Evolutionary conservation across 1,140 invertebrate genomes (phyloP).

Genomic region (Papilio polytes): DNA sequence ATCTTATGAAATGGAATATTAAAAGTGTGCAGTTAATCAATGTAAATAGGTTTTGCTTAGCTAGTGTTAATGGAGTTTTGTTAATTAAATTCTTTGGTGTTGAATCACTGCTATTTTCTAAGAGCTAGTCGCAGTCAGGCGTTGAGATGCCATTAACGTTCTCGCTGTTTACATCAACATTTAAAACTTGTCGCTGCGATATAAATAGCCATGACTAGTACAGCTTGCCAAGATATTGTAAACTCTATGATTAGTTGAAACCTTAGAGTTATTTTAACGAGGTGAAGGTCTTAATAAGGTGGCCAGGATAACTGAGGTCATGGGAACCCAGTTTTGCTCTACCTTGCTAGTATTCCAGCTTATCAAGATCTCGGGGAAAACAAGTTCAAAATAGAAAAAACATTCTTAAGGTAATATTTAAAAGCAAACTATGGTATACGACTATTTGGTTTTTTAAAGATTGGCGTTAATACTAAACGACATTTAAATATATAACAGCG

Average conservation of each 20-base stretch:
- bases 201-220: slow-evolving; percentile 59
- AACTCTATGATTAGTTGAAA: slow-evolving; percentile 15
- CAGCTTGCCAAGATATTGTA: slow-evolving; percentile 12
- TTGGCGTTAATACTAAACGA: too few relatives aligned
- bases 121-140: slow-evolving; percentile 2
- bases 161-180: slow-evolving; percentile 44
- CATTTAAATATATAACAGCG: too few relatives aligned
- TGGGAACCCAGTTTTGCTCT: slow-evolving; percentile 36
- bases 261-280: slow-evolving; percentile 14
- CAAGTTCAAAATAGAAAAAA: background rate
- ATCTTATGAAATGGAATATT: background rate
- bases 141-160: slow-evolving; percentile 40
- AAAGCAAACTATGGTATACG: background rate
- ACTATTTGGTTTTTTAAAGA: too few relatives aligned
- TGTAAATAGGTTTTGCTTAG: background rate
- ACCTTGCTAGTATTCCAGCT: slow-evolving; percentile 26
- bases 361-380: background rate
- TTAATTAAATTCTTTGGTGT: slow-evolving; percentile 24
- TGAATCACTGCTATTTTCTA: slow-evolving; percentile 31
- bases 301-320: background rate
- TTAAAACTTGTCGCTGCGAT: slow-evolving; percentile 49
- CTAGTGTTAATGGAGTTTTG: slow-evolving; percentile 1
- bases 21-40: background rate
- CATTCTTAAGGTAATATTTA: background rate
- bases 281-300: slow-evolving; percentile 14